These are phyloP conservation scores for Helarctos malayanus DNA, from an alignment of 2,797 vertebrate species.

Conservation along the genomic window DNA sequence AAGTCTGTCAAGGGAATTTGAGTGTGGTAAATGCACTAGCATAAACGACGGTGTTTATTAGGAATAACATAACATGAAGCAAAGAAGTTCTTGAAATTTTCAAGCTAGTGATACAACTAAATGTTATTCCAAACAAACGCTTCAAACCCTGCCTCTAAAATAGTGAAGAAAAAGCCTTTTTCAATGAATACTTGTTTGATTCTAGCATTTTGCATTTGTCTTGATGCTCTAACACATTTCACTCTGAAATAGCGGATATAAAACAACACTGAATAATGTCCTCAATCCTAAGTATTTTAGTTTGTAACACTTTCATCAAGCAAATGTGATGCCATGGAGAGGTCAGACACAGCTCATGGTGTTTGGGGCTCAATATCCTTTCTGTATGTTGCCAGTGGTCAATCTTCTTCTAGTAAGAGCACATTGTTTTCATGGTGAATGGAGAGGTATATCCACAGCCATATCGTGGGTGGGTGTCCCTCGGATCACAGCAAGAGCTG, in stretches of 20 bases:
- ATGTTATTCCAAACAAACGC: not conserved
- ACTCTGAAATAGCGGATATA: not conserved
- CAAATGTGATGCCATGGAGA: not conserved
- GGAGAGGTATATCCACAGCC: not conserved
- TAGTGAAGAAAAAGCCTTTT: not conserved
- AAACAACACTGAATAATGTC: conserved; percentile 11
- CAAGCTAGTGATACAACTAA: not conserved
- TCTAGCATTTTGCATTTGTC: not conserved
- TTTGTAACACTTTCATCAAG: not conserved
- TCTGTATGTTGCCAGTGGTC: not conserved
- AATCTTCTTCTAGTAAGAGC: not conserved
- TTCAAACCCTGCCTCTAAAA: conserved; percentile 5
- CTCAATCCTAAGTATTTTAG: not conserved
- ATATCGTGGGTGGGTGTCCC: not conserved
- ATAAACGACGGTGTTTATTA: conserved; percentile 10
- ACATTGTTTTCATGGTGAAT: not conserved
- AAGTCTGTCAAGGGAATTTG: conserved; percentile 8
- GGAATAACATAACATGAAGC: not conserved
- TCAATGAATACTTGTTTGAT: not conserved
- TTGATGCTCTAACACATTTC: not conserved
- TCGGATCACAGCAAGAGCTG: not conserved
- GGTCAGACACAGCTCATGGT: not conserved
- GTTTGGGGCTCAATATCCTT: not conserved
- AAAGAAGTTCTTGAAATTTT: conserved; percentile 29
- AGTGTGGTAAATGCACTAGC: not conserved